phyloP scores from a whole-genome alignment of 2,113 vertebrate species.

The Struthio camelus region DNA sequence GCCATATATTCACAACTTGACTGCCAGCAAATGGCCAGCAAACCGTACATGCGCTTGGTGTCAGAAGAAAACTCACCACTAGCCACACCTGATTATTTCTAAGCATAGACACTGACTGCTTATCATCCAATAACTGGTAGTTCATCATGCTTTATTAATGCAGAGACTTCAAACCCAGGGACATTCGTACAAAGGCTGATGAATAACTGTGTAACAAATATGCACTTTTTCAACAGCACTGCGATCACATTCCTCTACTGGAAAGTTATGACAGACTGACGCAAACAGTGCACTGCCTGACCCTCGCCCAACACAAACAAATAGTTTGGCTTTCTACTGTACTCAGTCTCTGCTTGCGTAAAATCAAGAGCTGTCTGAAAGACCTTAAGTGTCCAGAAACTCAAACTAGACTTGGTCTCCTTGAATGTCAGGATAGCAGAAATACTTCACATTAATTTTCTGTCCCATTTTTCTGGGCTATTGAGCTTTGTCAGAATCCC shows the following conservation, averaged over 20 bases:
- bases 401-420: neutral
- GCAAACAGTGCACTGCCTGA: neutral
- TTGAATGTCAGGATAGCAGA: conserved; percentile 9
- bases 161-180: fast-evolving
- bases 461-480: conserved; percentile 43
- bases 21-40: neutral
- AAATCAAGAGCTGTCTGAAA: neutral
- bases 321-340: neutral
- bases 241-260: neutral
- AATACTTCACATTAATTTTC: conserved; percentile 23
- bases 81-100: neutral
- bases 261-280: neutral
- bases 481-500: conserved; percentile 7
- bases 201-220: neutral
- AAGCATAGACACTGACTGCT: neutral
- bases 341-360: neutral
- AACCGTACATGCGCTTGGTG: neutral
- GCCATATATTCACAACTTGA: neutral
- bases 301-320: neutral
- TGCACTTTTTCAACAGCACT: neutral
- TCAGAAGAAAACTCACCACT: neutral
- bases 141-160: neutral
- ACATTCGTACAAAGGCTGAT: neutral
- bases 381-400: neutral
- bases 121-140: neutral